Conservation (phyloP, 2,113 vertebrate species). For the Oryzias curvinotus region DNA sequence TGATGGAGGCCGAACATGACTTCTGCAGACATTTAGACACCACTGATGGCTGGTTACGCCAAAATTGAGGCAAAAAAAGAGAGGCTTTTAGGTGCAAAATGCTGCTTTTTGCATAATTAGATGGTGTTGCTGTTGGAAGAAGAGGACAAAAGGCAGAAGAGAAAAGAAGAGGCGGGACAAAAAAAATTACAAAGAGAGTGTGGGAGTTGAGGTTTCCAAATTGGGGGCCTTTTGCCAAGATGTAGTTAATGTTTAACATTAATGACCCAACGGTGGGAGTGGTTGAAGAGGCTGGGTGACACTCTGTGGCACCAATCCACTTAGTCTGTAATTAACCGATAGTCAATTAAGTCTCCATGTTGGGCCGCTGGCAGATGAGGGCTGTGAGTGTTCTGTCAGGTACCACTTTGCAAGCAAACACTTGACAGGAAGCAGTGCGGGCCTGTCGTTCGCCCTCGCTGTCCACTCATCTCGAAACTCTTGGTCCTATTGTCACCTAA, state of each 20-base stretch:
- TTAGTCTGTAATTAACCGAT: slow-evolving; percentile 73
- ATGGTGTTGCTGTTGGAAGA: slow-evolving; percentile 28
- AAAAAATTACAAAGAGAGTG: slow-evolving; percentile 50
- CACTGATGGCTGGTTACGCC: background rate
- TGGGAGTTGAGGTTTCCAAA: slow-evolving; percentile 68
- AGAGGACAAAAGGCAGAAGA: slow-evolving; percentile 40
- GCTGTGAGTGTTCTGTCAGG: slow-evolving; percentile 51
- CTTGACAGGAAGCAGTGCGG: slow-evolving; percentile 31
- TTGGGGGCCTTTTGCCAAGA: slow-evolving; percentile 50
- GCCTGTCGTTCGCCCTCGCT: slow-evolving; percentile 34
- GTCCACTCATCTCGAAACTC: slow-evolving; percentile 9
- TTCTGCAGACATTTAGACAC: slow-evolving; percentile 1
- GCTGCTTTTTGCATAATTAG: slow-evolving; percentile 38
- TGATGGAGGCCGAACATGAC: no score
- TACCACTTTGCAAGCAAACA: slow-evolving; percentile 40
- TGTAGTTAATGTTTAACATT: slow-evolving; percentile 65
- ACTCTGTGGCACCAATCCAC: slow-evolving; percentile 51
- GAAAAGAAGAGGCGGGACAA: slow-evolving; percentile 47
- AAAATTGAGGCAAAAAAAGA: background rate
- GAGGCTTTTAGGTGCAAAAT: slow-evolving; percentile 14
- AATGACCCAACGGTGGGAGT: slow-evolving; percentile 74
- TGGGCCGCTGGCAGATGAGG: slow-evolving; percentile 49
- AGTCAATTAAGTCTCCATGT: slow-evolving; percentile 70
- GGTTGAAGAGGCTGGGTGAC: slow-evolving; percentile 64
- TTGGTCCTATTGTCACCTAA: background rate